Evolutionary conservation across 2,113 vertebrate species (phyloP).

Genomic region (Zosterops hypoxanthus): DNA sequence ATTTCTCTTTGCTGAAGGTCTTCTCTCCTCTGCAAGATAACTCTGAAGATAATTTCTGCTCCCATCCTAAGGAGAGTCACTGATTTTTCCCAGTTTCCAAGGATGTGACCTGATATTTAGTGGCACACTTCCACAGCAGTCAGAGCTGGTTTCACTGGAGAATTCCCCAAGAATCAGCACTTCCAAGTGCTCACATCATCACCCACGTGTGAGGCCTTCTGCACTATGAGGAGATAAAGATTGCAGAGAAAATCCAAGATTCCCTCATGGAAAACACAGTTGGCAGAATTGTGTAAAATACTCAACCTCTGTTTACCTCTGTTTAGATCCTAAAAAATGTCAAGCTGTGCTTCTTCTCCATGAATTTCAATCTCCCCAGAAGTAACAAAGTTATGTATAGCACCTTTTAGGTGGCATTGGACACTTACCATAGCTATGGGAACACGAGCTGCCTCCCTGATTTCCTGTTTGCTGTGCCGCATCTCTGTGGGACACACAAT

Average conservation of each 20-base stretch:
- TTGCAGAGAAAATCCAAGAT: neutral
- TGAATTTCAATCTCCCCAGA: neutral
- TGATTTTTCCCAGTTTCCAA: neutral
- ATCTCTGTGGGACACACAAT: neutral
- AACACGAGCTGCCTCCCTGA: neutral
- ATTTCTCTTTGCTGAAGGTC: neutral
- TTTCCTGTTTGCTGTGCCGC: constrained; percentile 42
- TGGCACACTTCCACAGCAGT: neutral
- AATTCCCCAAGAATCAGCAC: neutral
- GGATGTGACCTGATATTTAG: neutral
- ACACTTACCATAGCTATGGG: neutral
- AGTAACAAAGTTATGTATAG: neutral
- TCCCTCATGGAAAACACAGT: neutral
- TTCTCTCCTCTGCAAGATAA: neutral
- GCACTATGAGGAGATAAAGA: neutral
- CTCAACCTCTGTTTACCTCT: neutral
- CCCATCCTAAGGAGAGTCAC: fast-evolving
- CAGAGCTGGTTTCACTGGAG: neutral
- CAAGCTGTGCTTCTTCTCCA: neutral
- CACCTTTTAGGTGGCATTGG: neutral
- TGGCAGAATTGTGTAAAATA: neutral
- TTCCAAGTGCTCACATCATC: neutral
- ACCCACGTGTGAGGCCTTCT: neutral
- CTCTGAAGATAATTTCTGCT: neutral
- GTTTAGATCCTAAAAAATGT: neutral